Percentiles rank a stretch among this genome's conserved stretches.
These are phyloP conservation scores for Halocynthia aurantium DNA, from an alignment of 23 tunicate species.

Conservation along the genomic window DNA sequence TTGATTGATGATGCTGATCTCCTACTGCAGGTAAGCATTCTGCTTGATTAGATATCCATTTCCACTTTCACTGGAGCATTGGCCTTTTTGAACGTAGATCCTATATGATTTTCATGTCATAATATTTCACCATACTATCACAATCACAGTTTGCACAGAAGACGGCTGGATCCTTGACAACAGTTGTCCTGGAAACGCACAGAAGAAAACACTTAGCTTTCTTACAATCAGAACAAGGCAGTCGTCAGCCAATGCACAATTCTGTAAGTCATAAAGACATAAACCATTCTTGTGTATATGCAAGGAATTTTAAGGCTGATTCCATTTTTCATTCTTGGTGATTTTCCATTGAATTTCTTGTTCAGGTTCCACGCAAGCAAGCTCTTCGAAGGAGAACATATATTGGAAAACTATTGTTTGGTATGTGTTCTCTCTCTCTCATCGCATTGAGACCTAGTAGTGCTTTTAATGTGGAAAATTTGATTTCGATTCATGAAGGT, in stretches of 20 bases:
- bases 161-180: slow-evolving; percentile 55
- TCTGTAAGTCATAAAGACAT: neutral
- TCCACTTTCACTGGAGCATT: neutral
- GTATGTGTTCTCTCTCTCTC: slow-evolving; percentile 58
- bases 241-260: slow-evolving; percentile 4
- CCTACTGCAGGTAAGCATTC: slow-evolving; percentile 12
- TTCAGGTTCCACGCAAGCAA: slow-evolving; percentile 48
- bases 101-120: too few species aligned
- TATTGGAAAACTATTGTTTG: slow-evolving; percentile 61
- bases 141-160: slow-evolving; percentile 20
- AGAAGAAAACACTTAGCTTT: slow-evolving; percentile 64
- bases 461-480: neutral
- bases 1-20: slow-evolving; percentile 58
- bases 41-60: neutral
- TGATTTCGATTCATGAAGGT: slow-evolving; percentile 16
- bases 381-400: slow-evolving; percentile 57
- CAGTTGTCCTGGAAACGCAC: slow-evolving; percentile 64
- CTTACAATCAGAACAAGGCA: slow-evolving; percentile 58
- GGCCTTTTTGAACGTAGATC: too few species aligned
- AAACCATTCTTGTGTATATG: neutral
- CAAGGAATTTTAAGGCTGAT: neutral
- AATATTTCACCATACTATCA: too few species aligned
- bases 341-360: neutral
- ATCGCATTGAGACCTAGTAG: slow-evolving; percentile 33
- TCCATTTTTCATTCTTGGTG: neutral